Evolutionary conservation across 2,797 vertebrate genomes (phyloP), one percentile per base, ranked within the genome.

Genomic region (Nannoperca obscura): DNA sequence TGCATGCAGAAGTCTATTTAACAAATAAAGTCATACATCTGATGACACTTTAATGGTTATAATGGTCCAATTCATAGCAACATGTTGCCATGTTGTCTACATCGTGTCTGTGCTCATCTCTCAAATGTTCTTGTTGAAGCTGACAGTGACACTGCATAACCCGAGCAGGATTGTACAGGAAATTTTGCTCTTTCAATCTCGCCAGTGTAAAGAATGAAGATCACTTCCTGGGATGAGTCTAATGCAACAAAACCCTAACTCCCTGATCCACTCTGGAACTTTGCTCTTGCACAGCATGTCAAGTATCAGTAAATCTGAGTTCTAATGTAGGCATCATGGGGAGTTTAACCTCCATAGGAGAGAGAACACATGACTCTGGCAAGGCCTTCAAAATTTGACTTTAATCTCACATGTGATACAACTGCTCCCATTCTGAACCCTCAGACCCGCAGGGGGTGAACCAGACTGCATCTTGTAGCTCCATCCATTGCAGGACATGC

Each of bases 341-440:
- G 36, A 73, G 52, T 42, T n/a, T 42, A 36, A 30, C 13, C 60
- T 60, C 40, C 59, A 49, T 55, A 34, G 62, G 13, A 68, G 12
- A 40, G 36, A 61, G 34, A n/a, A n/a, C 57, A 54, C 77, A 86
- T 79, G 83, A 86, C 82, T 65, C 20, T 7, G 24, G 20, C 4
- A 15, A 46, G 42, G 14, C 55, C 36, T 59, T 47, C 50, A 80
- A 11, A 42, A 44, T 30, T 22, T 38, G 7, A 64, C 30, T 60
- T 50, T 73, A 85, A 81, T 82, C 73, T 2, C 20, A 49, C 34
- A 3, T 68, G 49, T 80, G 61, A 82, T 46, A 52, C 0, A 15
- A 5, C 62, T 4, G 40, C 63, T 74, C 61, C 50, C 30, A 22
- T 68, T 24, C 34, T 44, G 40, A 68, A 80, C 50, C 66, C 49